Evolutionary conservation across 2,888 invertebrate genomes (phyloP), one percentile per base, ranked within the genome.

Genomic region (Tinea pellionella): DNA sequence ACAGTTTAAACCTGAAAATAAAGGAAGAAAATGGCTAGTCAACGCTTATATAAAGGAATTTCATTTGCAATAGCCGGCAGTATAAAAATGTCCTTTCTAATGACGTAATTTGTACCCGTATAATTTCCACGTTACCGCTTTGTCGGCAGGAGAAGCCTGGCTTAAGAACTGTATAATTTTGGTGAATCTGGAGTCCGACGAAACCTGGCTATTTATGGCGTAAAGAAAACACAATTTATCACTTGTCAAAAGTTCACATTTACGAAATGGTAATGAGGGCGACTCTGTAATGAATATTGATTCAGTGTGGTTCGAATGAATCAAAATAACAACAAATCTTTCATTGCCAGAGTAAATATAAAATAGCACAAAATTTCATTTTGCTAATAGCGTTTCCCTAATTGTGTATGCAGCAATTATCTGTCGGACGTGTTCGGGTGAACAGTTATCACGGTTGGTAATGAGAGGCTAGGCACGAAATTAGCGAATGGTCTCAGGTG

Each of bases 51-150:
- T 64, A 64, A 64, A 64, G 62, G 60, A 47, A 47, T 47, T 47
- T 47, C 47, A 53, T 62, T 64, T 66, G 68, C 69, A 69, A 69
- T 67, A 67, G 69, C 65, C 66, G 66, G 61, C 66, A 66, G 68
- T 69, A 71, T 68, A 72, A 72, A 73, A 69, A 69, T 67, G 65
- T 65, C 68, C 67, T 70, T 69, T 75, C 72, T 80, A 79, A 80
- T 80, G 78, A 77, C 71, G 75, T 77, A 74, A 80, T 82, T 81
- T 77, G 77, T 71, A 66, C 71, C 62, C 68, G 81, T 78, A 80
- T 81, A 81, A 82, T 81, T 73, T 74, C 64, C 65, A 66, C 75
- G 73, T 81, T 80, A 73, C 71, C 69, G 62, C 66, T 65, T 68
- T 62, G 66, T 70, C 74, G 71, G 68, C 70, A 68, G 71, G 57